These are phyloP conservation scores for Neodiprion pinetum DNA, from an alignment of 1,140 invertebrate species.

Conservation along the genomic window DNA sequence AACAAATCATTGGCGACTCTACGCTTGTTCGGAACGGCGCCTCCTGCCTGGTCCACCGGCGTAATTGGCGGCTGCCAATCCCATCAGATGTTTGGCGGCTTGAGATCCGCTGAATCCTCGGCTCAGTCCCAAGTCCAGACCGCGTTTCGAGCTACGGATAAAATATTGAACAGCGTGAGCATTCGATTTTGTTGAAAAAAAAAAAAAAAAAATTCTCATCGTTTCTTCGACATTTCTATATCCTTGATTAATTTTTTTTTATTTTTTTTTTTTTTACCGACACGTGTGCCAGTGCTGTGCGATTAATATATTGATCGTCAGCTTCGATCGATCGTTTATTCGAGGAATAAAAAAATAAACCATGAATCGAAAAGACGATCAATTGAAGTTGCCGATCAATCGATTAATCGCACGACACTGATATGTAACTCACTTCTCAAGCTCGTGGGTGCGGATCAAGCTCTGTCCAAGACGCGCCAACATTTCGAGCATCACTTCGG, in stretches of 20 bases:
- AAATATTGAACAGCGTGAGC: conserved; percentile 55
- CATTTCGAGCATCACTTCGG: conserved; percentile 67
- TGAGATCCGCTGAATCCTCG: conserved; percentile 88
- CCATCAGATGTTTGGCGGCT: conserved; percentile 90
- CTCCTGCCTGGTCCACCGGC: conserved; percentile 86
- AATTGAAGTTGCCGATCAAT: too few species aligned
- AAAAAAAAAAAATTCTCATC: conserved; percentile 21
- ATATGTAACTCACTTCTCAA: conserved; percentile 63
- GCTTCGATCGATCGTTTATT: too few species aligned
- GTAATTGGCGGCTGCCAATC: conserved; percentile 83
- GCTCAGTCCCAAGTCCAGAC: conserved; percentile 80
- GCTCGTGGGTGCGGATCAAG: conserved; percentile 63
- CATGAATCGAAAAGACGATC: too few species aligned
- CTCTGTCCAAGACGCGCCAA: conserved; percentile 67
- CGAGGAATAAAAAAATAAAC: too few species aligned
- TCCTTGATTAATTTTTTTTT: not conserved
- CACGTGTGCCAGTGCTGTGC: too few species aligned
- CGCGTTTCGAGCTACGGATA: conserved; percentile 76
- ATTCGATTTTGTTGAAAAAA: conserved; percentile 52
- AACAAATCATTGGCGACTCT: conserved; percentile 23
- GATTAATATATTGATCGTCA: too few species aligned
- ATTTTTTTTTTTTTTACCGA: not conserved
- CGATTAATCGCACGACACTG: too few species aligned
- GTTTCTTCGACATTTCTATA: not conserved
- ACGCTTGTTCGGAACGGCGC: conserved; percentile 69